Conservation (phyloP, 1,140 invertebrate species). For the Meloidogyne exigua region DNA sequence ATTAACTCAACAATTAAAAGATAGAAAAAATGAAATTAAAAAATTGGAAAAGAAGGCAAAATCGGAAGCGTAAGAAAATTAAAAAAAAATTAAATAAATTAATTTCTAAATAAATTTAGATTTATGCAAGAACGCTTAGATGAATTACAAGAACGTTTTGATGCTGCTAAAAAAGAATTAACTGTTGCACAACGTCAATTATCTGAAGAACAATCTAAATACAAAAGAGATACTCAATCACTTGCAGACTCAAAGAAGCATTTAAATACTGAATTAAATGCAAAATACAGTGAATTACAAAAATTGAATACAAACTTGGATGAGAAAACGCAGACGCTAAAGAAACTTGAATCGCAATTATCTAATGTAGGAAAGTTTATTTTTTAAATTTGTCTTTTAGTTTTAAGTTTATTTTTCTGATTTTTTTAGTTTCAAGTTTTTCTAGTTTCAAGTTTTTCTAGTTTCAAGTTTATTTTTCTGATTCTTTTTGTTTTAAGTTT, state of each 20-base stretch:
- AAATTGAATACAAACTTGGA: constrained; percentile 44
- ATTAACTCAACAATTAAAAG: constrained; percentile 41
- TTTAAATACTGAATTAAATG: constrained; percentile 34
- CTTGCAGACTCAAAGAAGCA: constrained; percentile 48
- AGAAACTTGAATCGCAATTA: constrained; percentile 43
- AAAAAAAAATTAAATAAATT: constrained; percentile 4
- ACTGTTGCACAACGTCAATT: constrained; percentile 36
- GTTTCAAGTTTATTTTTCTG: not conserved
- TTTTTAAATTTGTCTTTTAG: too few species aligned
- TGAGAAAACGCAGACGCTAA: constrained; percentile 47
- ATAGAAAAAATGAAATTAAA: constrained; percentile 51
- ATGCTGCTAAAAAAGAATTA: constrained; percentile 39
- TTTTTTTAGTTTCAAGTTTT: too few species aligned
- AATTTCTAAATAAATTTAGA: constrained; percentile 4
- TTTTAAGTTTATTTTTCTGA: too few species aligned
- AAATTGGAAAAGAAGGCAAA: constrained; percentile 53
- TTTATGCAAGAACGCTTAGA: constrained; percentile 41
- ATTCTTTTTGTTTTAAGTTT: not conserved
- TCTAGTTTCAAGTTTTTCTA: too few species aligned
- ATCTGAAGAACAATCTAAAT: constrained; percentile 47
- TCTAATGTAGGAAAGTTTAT: constrained; percentile 39
- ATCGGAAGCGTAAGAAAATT: constrained; percentile 45
- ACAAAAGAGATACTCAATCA: constrained; percentile 49
- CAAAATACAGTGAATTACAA: constrained; percentile 31
- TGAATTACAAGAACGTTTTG: constrained; percentile 44